Evolutionary conservation across 2,113 vertebrate genomes (phyloP).

Genomic region (Cephalophus harveyi): DNA sequence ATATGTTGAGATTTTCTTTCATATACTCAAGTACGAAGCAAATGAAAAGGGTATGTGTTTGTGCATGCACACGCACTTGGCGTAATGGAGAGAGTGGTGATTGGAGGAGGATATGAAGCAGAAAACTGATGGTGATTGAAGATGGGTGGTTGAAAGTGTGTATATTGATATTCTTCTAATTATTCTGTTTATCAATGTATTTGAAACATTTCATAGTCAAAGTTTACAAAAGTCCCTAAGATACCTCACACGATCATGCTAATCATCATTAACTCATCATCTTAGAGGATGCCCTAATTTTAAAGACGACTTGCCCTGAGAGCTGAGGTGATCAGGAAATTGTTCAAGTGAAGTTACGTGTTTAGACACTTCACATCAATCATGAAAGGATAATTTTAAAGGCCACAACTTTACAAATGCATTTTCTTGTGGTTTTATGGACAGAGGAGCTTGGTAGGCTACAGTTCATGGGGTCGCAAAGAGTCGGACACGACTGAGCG

Average conservation of each 20-base stretch:
- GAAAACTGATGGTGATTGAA: neutral
- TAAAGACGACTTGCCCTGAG: neutral
- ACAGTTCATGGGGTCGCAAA: neutral
- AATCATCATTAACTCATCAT: neutral
- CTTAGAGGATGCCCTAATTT: neutral
- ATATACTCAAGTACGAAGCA: neutral
- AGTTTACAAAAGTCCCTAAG: neutral
- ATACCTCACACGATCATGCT: neutral
- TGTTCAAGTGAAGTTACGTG: neutral
- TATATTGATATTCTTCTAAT: neutral
- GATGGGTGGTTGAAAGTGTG: neutral
- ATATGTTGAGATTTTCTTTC: neutral
- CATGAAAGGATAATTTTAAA: neutral
- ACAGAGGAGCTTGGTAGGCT: neutral
- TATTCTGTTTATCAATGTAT: neutral
- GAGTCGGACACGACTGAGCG: rapidly evolving
- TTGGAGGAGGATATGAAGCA: neutral
- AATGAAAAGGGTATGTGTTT: neutral
- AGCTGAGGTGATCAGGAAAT: neutral
- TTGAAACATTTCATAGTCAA: neutral
- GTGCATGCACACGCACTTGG: rapidly evolving
- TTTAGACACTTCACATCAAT: neutral
- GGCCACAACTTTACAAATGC: neutral
- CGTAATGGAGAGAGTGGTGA: neutral
- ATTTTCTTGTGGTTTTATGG: neutral